Conservation (phyloP, 1,140 invertebrate genomes). For the Asobara japonica region DNA sequence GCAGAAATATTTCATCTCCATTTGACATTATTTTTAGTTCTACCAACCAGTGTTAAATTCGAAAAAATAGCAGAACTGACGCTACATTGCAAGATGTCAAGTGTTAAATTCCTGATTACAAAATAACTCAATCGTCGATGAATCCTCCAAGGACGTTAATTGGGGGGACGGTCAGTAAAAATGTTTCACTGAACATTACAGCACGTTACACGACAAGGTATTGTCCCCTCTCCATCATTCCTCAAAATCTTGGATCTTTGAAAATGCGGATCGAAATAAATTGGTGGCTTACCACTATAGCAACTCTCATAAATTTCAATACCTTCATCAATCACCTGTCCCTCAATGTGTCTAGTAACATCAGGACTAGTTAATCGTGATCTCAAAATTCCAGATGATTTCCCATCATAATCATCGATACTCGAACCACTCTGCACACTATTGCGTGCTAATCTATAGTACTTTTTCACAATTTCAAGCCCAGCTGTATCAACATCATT, state of each 20-base stretch:
- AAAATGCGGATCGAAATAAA: conserved; percentile 44
- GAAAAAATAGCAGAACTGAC: no score
- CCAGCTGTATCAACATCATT: conserved; percentile 35
- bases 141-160: neutral
- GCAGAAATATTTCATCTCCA: no score
- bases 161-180: conserved; percentile 5
- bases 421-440: conserved; percentile 42
- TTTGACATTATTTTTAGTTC: no score
- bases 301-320: conserved; percentile 63
- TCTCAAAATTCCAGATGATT: neutral
- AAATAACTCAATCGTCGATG: neutral
- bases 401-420: conserved; percentile 37
- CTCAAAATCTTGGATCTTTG: conserved; percentile 33
- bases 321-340: conserved; percentile 57
- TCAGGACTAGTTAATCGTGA: conserved; percentile 42
- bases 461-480: conserved; percentile 56
- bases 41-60: no score
- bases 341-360: conserved; percentile 36
- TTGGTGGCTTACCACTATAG: conserved; percentile 51
- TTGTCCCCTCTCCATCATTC: conserved; percentile 44
- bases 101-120: no score
- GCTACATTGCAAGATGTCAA: no score
- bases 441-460: conserved; percentile 53
- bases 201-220: conserved; percentile 58
- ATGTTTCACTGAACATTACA: conserved; percentile 59